Base-by-base conservation (phyloP, 1,140 invertebrate genomes). In the Monochamus saltuarius region DNA sequence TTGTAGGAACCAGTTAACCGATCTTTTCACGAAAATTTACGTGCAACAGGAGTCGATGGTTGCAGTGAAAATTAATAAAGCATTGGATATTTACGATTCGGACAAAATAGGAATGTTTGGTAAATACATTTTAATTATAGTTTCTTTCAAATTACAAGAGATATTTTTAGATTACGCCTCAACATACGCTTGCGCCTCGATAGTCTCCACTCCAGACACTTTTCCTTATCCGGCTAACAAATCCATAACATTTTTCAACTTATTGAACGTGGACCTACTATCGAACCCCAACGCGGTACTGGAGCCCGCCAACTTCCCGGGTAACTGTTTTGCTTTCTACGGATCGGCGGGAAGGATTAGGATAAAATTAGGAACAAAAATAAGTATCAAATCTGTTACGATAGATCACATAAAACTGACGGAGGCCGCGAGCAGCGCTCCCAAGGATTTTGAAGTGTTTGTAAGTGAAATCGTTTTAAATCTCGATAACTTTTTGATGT, bases 271-370 rank as follows among this genome's bases (percentile, higher is more conserved):
- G 2, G 50, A 61, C n/a, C 9, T 45, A 1, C 34, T 56, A 9
- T 59, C 60, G 8, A 36, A 52, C 19, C 56, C 64, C 10, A 19
- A 50, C 4, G 17, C 34, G 7, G 45, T 67, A 8, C 40, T 67
- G 13, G 55, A 62, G 57, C 55, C 65, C 11, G 59, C 51, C 11
- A 65, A 40, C 13, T 38, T 62, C 17, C 65, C 65, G 16, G 65
- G 65, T 8, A 56, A 67, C 34, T 67, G 65, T 53, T 67, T 67
- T 36, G 56, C 57, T 10, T 67, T 67, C 52, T 35, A 62, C 36
- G 58, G 61, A 38, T 38, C 10, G 8, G 42, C 34, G 51, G 65
- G 61, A 4, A 16, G 45, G 9, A 46, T 66, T 4, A n/a, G 53
- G 42, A 61, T 66, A 39, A 52, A 46, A 56, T 53, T 66, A 1